Conservation (phyloP, 2,797 vertebrate genomes). For the Diplodus puntazzo region DNA sequence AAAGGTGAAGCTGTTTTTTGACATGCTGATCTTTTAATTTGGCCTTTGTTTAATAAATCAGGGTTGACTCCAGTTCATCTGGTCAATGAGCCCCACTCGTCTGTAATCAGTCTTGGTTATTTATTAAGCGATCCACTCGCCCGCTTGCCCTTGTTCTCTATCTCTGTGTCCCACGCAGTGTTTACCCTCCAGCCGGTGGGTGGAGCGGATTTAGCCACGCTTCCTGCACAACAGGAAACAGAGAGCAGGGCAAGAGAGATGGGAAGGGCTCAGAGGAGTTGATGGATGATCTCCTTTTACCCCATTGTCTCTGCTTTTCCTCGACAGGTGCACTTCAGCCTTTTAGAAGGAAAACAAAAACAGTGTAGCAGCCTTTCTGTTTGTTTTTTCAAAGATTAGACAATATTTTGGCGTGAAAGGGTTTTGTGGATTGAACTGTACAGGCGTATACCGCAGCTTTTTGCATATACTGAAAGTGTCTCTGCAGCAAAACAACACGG, state of each 20-base stretch:
- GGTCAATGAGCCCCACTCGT: not conserved
- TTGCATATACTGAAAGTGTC: not conserved
- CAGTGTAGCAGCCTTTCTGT: conserved; percentile 30
- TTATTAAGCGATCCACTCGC: conserved; percentile 14
- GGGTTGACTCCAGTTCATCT: conserved; percentile 22
- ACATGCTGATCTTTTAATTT: conserved; percentile 5
- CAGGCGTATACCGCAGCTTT: not conserved
- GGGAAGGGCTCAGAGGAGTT: conserved; percentile 71
- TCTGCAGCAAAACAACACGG: conserved; percentile 8
- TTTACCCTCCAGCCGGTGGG: conserved; percentile 70
- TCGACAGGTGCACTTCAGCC: conserved; percentile 76
- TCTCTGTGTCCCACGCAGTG: conserved; percentile 49
- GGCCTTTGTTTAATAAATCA: conserved; percentile 5
- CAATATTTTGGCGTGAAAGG: conserved; percentile 16
- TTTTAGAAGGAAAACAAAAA: conserved; percentile 46
- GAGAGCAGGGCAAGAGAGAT: conserved; percentile 58
- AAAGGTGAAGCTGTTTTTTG: conserved; percentile 13
- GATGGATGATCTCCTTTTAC: conserved; percentile 74
- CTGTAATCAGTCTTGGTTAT: conserved; percentile 31
- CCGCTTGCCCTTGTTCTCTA: conserved; percentile 14
- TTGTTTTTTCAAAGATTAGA: conserved; percentile 35
- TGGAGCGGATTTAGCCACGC: conserved; percentile 68
- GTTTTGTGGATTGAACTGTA: not conserved
- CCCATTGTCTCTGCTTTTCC: conserved; percentile 80
- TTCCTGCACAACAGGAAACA: conserved; percentile 85